A percentile compares a stretch with the other conserved stretches of the same genome.
Evolutionary conservation across 35 echinoderm and acorn worm genomes (phyloP).

Genomic region (Heliocidaris tuberculata): DNA sequence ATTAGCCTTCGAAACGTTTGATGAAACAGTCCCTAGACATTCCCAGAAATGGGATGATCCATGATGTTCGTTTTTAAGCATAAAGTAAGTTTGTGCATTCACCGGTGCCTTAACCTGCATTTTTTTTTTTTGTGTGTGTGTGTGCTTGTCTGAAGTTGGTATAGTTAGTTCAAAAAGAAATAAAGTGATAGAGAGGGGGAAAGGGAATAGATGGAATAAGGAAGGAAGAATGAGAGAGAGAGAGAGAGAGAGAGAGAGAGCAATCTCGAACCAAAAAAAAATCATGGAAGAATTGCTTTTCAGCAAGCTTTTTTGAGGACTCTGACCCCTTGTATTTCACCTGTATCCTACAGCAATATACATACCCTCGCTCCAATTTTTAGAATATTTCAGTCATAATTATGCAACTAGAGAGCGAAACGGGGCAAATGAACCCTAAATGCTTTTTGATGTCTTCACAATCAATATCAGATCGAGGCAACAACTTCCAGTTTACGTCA

Average conservation of each 20-base stretch:
- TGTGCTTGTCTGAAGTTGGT: no score
- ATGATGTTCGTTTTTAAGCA: no score
- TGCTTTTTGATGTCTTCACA: conserved; percentile 1
- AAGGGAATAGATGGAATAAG: no score
- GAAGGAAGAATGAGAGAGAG: not conserved
- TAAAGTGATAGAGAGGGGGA: no score
- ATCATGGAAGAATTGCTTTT: not conserved
- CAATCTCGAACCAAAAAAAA: not conserved
- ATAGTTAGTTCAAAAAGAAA: no score
- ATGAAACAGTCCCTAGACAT: no score
- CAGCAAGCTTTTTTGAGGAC: not conserved
- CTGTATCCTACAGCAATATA: not conserved
- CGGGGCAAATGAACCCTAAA: not conserved
- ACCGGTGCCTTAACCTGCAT: not conserved
- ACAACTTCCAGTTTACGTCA: not conserved
- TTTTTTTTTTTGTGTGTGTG: no score
- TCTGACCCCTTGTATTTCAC: not conserved
- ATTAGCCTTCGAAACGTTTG: no score
- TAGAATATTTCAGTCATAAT: not conserved
- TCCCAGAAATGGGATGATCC: no score
- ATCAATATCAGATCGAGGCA: conserved; percentile 1
- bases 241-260: not conserved
- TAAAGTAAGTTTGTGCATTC: not conserved
- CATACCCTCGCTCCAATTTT: not conserved
- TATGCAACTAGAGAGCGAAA: conserved; percentile 1